A percentile compares a stretch with the other conserved stretches of the same genome.
phyloP scores from a whole-genome alignment of 2,888 invertebrate genomes.

The Reticulitermes lucifugus region DNA sequence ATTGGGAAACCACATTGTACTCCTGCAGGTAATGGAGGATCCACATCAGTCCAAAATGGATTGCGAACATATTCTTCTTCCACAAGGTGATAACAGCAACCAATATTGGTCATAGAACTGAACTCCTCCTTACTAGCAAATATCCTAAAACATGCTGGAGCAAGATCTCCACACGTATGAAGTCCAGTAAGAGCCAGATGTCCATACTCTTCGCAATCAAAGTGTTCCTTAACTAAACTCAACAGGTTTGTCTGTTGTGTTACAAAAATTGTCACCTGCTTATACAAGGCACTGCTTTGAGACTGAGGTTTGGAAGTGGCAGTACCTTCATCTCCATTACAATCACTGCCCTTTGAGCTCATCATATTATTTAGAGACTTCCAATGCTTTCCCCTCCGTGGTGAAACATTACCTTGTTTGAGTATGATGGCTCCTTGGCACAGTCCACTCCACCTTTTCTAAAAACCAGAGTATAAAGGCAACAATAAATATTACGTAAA shows the following conservation, averaged over 20 bases:
- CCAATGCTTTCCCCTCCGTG: slow-evolving; percentile 59
- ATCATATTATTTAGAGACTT: slow-evolving; percentile 54
- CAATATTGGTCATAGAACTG: slow-evolving; percentile 79
- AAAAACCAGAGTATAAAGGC: slow-evolving; percentile 46
- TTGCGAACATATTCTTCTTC: slow-evolving; percentile 67
- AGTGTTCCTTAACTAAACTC: slow-evolving; percentile 58
- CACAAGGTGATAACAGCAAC: slow-evolving; percentile 91
- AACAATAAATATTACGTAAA: too few species aligned
- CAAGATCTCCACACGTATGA: slow-evolving; percentile 91
- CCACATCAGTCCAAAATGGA: slow-evolving; percentile 60
- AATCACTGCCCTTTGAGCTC: neutral
- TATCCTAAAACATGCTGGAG: slow-evolving; percentile 76
- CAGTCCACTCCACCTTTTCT: slow-evolving; percentile 72
- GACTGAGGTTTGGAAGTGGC: neutral
- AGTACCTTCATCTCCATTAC: neutral
- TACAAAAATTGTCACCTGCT: slow-evolving; percentile 73
- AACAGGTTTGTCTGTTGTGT: slow-evolving; percentile 70
- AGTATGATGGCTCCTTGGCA: slow-evolving; percentile 67
- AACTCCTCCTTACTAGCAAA: slow-evolving; percentile 71
- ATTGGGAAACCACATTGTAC: slow-evolving; percentile 74
- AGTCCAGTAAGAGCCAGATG: slow-evolving; percentile 71
- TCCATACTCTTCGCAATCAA: neutral
- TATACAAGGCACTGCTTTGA: slow-evolving; percentile 62
- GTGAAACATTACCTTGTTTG: slow-evolving; percentile 58
- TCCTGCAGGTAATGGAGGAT: slow-evolving; percentile 54